Conservation (phyloP, 2,797 vertebrate genomes). For the Crax fasciolata region DNA sequence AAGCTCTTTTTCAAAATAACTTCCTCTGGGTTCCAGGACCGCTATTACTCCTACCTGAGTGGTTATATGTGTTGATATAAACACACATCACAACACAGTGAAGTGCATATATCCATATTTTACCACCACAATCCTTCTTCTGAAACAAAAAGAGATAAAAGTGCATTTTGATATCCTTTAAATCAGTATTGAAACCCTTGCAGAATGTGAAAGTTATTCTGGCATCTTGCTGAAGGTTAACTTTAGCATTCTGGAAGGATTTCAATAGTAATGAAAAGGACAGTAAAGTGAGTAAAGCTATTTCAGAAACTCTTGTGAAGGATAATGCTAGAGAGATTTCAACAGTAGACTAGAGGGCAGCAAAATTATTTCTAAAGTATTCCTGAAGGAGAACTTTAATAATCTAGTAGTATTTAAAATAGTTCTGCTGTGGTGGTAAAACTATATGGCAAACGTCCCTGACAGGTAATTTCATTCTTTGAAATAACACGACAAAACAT, state of each 20-base stretch:
- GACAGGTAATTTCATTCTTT: slow-evolving; percentile 72
- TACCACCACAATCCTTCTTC: background rate
- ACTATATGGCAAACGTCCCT: slow-evolving; percentile 57
- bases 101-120: background rate
- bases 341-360: slow-evolving; percentile 75
- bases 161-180: slow-evolving; percentile 57
- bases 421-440: slow-evolving; percentile 75
- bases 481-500: slow-evolving; percentile 68
- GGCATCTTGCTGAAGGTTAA: slow-evolving; percentile 79
- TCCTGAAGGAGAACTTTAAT: slow-evolving; percentile 79
- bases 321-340: slow-evolving; percentile 71
- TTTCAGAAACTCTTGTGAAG: slow-evolving; percentile 78
- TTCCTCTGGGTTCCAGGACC: background rate
- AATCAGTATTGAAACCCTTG: slow-evolving; percentile 72
- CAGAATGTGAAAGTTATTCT: slow-evolving; percentile 75
- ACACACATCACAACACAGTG: background rate
- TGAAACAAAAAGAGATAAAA: background rate
- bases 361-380: slow-evolving; percentile 79
- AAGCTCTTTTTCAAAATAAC: slow-evolving; percentile 45
- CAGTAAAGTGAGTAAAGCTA: slow-evolving; percentile 68
- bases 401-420: slow-evolving; percentile 80
- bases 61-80: background rate
- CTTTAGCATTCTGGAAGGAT: slow-evolving; percentile 80
- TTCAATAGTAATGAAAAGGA: slow-evolving; percentile 80
- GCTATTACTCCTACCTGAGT: background rate